Evolutionary conservation across 2,888 invertebrate genomes (phyloP).

Genomic region (Rhimphoctona megacephalus): DNA sequence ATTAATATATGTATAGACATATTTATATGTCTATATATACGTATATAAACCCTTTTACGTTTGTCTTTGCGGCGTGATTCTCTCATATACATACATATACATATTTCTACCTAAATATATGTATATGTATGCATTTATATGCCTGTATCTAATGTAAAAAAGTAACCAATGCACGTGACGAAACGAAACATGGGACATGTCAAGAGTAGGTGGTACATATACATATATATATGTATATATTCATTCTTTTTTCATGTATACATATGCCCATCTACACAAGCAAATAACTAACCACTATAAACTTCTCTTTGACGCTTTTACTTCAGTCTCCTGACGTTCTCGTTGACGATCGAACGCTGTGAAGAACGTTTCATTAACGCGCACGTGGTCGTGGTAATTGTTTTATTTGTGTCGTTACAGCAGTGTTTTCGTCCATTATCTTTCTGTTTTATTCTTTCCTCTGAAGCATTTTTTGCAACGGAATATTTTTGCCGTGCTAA

Average conservation of each 20-base stretch:
- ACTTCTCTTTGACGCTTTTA: constrained; percentile 25
- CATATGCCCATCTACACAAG: constrained; percentile 18
- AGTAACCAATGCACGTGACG: constrained; percentile 43
- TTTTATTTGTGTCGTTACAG: neutral
- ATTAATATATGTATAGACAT: neutral
- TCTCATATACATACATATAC: constrained; percentile 32
- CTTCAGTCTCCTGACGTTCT: constrained; percentile 56
- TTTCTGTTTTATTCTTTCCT: neutral
- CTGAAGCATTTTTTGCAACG: neutral
- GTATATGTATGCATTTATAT: neutral
- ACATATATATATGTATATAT: neutral
- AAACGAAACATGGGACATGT: constrained; percentile 31
- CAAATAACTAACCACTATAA: constrained; percentile 31
- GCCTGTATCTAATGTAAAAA: constrained; percentile 11
- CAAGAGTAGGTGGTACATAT: constrained; percentile 48
- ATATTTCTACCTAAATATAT: neutral
- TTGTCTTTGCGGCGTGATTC: constrained; percentile 23
- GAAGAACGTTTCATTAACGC: constrained; percentile 30
- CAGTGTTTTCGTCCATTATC: neutral
- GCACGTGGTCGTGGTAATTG: neutral
- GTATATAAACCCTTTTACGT: constrained; percentile 18
- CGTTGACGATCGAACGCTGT: constrained; percentile 38
- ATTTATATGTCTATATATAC: neutral
- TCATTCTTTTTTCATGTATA: neutral
- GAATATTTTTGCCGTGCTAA: neutral